A percentile compares a stretch with the other conserved stretches of the same genome.
These are phyloP conservation scores for Phymastichus coffea DNA, from an alignment of 1,140 invertebrate species.

Conservation along the genomic window DNA sequence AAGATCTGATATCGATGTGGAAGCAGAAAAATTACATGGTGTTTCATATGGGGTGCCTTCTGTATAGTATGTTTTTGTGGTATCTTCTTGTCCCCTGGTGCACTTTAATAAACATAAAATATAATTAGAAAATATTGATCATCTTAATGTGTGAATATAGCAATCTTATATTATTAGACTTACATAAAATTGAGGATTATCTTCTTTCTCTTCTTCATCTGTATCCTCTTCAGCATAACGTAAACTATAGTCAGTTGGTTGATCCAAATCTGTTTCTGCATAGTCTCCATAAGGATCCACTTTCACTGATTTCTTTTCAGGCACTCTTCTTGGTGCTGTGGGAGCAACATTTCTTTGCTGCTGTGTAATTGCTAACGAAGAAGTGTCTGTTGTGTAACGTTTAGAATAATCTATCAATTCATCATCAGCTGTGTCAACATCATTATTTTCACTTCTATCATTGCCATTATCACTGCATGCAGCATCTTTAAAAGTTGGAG, in stretches of 20 bases:
- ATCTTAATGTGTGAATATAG: too few relatives aligned
- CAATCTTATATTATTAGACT: conserved; percentile 30
- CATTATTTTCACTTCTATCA: conserved; percentile 11
- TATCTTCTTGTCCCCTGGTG: conserved; percentile 66
- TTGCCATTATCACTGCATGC: neutral
- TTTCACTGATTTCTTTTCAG: conserved; percentile 31
- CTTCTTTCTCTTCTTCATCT: conserved; percentile 58
- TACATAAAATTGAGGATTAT: conserved; percentile 55
- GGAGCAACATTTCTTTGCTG: conserved; percentile 11
- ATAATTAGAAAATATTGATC: too few relatives aligned
- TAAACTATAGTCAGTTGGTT: conserved; percentile 86
- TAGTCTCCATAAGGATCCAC: conserved; percentile 57
- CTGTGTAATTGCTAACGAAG: conserved; percentile 5
- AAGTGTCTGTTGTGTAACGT: conserved; percentile 25
- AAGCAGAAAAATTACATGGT: conserved; percentile 83
- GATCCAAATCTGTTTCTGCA: conserved; percentile 85
- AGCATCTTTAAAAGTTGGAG: conserved; percentile 17
- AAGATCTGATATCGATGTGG: conserved; percentile 89
- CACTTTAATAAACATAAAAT: conserved; percentile 15
- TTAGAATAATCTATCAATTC: conserved; percentile 29
- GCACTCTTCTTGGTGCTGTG: conserved; percentile 13
- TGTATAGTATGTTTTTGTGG: conserved; percentile 89
- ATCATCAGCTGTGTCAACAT: conserved; percentile 28
- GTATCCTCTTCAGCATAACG: conserved; percentile 82
- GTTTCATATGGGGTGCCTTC: conserved; percentile 93